Evolutionary conservation across 1,140 invertebrate species (phyloP).

Genomic region (Drosophila albomicans): DNA sequence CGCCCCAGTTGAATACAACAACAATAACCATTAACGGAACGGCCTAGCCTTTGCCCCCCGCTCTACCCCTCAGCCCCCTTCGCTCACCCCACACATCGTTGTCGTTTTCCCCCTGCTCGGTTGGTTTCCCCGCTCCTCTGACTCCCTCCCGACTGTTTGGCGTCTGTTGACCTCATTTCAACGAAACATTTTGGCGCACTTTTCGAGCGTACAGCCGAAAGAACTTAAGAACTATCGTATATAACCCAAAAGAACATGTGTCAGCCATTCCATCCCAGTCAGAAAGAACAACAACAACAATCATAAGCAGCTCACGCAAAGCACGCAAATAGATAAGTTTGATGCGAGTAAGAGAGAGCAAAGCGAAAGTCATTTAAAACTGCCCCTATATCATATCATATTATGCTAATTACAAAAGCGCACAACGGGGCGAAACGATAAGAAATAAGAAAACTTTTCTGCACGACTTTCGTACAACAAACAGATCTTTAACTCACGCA

Average conservation of each 20-base stretch:
- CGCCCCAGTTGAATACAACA: conserved; percentile 48
- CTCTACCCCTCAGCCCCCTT: conserved; percentile 5
- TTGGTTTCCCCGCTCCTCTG: neutral
- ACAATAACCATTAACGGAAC: conserved; percentile 67
- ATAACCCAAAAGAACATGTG: conserved; percentile 32
- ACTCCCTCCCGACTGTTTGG: conserved; percentile 63
- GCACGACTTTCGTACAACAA: too few species aligned
- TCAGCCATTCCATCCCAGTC: conserved; percentile 23
- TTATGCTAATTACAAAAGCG: conserved; percentile 16
- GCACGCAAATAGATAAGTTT: conserved; percentile 30
- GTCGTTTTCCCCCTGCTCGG: neutral
- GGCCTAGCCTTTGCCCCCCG: conserved; percentile 15
- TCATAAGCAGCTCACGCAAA: neutral
- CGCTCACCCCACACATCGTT: neutral
- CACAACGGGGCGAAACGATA: too few species aligned
- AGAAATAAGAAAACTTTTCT: too few species aligned
- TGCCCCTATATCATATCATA: conserved; percentile 14
- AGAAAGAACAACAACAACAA: conserved; percentile 15
- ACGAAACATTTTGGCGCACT: conserved; percentile 65
- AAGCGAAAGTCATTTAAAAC: conserved; percentile 6
- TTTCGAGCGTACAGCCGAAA: conserved; percentile 8
- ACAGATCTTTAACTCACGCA: neutral
- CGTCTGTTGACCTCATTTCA: conserved; percentile 82
- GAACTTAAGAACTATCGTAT: conserved; percentile 37
- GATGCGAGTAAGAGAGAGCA: neutral